Evolutionary conservation across 2,113 vertebrate species (phyloP), one percentile per base, ranked within the genome.

Genomic region (Pholis gunnellus): DNA sequence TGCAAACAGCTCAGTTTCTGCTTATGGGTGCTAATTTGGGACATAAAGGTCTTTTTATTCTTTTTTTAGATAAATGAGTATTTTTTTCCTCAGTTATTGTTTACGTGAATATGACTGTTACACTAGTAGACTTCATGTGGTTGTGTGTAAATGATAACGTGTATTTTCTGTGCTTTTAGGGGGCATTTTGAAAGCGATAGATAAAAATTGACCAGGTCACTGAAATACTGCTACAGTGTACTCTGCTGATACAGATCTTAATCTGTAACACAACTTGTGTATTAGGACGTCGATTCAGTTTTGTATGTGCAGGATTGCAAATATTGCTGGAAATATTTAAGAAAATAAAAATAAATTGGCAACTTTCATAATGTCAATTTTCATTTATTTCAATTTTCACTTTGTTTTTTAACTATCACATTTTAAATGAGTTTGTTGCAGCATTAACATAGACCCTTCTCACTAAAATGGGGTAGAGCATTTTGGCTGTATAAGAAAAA

Each of bases 291-390:
- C 22, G 2, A 10, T 75, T 66, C 9, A 22, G 20, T 59, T 83
- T 67, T 68, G 18, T 60, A 27, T 69, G 44, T 72, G 31, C 9
- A 42, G 18, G n/a, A 25, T 17, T 70, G 2, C 10, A 86, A 52
- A 70, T 9, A 22, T 66, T 40, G 75, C 7, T 50, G 1, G 63
- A 57, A 67, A 64, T 87, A 54, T 78, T 80, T 78, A 68, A 71
- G 48, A 42, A 69, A 48, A 14, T 4, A 5, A 50, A 81, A 89
- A 85, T 89, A 85, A 85, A 87, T 46, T 25, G 22, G 10, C 65
- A 13, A 46, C 50, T 10, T 40, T 17, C 0, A 38, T 57, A 17
- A 42, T 74, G 40, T 22, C 14, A 13, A 50, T 14, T 40, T 40
- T 18, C 34, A 11, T 75, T 36, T 14, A 11, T 54, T n/a, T 72